Conservation (phyloP, 2,797 vertebrate genomes). For the Neosalanx taihuensis region DNA sequence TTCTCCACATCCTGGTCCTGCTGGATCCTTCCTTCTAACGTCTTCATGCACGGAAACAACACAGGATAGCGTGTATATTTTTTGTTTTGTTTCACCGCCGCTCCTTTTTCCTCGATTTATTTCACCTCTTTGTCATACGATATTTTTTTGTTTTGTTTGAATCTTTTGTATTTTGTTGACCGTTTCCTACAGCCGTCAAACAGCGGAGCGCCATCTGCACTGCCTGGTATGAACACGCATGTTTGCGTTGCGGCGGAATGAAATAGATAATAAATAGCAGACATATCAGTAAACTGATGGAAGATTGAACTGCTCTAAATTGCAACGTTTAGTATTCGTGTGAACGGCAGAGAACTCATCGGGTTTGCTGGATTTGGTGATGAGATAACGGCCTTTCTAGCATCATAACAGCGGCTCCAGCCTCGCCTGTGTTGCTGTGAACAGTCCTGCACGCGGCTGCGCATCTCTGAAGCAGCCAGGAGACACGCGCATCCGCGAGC, state of each 20-base stretch:
- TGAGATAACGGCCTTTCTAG: conserved; percentile 35
- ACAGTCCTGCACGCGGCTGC: conserved; percentile 40
- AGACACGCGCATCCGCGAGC: conserved; percentile 33
- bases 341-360: conserved; percentile 44
- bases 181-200: conserved; percentile 31
- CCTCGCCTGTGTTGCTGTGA: conserved; percentile 31
- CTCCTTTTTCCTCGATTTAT: conserved; percentile 37
- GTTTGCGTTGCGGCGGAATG: conserved; percentile 59
- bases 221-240: conserved; percentile 61
- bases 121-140: conserved; percentile 46
- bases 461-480: conserved; percentile 50
- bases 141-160: conserved; percentile 47
- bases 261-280: too few species aligned
- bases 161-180: conserved; percentile 44
- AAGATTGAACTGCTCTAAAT: conserved; percentile 48
- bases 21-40: conserved; percentile 49
- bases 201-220: conserved; percentile 64
- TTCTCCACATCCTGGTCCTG: conserved; percentile 35
- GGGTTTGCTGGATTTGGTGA: conserved; percentile 41
- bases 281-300: conserved; percentile 58
- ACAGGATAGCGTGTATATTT: conserved; percentile 50
- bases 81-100: conserved; percentile 48
- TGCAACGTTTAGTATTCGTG: conserved; percentile 45
- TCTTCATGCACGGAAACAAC: conserved; percentile 54
- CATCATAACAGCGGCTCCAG: conserved; percentile 15